Base-by-base conservation (phyloP, 2,888 invertebrate species). In the Apodemia zela region DNA sequence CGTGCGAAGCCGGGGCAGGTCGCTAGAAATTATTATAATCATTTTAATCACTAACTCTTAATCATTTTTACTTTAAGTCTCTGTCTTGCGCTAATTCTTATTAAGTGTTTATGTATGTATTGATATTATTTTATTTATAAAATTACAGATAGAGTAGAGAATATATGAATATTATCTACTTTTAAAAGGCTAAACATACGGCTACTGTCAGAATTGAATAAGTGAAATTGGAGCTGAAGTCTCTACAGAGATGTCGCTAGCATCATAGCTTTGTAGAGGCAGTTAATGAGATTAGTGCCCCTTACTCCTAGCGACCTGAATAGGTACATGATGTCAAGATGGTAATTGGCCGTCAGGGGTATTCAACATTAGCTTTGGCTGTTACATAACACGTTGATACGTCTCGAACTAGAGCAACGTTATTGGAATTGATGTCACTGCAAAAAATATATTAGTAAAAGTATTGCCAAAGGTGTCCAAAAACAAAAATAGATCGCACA, bases 231-330 rank as follows among this genome's bases (percentile, higher is more conserved):
- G 15, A 42, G 6, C 42, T 15, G 15, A 42, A 42, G 7, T 21
- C 25, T 25, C 21, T 15, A 54, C 18, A 54, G 49, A 49, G 54
- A 54, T 15, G 21, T 54, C 25, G 25, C 54, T 21, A 54, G 54
- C 54, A 21, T 54, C 54, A 54, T 25, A 54, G 51, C 51, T 51
- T 51, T 25, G 51, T 51, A 51, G 51, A 13, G 11, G 25, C 65
- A 63, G 66, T 66, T 66, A 62, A 69, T 69, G 60, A 66, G 66
- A 69, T 67, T 66, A 69, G 62, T 62, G 64, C 60, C 59, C 62
- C 38, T 64, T 61, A 63, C 42, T 42, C 15, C 5, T 42, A 42
- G 15, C 42, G 42, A 42, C 42, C 63, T 62, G 58, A 59, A 66
- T 64, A 18, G 61, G 57, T 51, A 62, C 61, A 65, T 63, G 59